phyloP scores from a whole-genome alignment of 23 tunicate species.

The Ciona savignyi region DNA sequence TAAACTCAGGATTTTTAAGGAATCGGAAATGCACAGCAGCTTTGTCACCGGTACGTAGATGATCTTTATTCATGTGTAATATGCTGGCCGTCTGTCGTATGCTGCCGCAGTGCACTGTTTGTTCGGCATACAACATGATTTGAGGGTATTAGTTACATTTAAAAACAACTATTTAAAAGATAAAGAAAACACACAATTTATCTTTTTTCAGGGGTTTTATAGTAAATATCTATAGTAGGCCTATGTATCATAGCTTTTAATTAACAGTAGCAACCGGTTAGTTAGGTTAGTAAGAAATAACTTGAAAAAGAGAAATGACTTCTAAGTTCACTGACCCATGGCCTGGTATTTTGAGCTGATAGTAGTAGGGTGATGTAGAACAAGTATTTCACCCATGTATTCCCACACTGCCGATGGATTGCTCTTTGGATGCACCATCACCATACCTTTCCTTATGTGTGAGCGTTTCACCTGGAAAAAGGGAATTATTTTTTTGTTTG shows the following conservation, averaged over 20 bases:
- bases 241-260: no score
- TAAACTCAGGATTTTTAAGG: conserved; percentile 83
- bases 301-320: no score
- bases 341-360: conserved; percentile 94
- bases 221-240: no score
- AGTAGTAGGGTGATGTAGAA: conserved; percentile 98
- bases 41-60: conserved; percentile 94
- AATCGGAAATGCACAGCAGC: conserved; percentile 83
- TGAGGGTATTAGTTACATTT: no score
- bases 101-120: conserved; percentile 96
- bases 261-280: no score
- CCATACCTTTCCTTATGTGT: conserved; percentile 87
- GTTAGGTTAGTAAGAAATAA: no score
- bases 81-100: conserved; percentile 95
- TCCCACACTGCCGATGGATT: conserved; percentile 99
- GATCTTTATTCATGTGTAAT: conserved; percentile 67
- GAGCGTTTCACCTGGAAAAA: conserved; percentile 80
- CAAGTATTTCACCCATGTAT: conserved; percentile 86
- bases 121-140: no score
- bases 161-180: no score
- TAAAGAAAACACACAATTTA: no score
- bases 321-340: conserved; percentile 51
- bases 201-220: no score
- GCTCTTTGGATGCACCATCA: conserved; percentile 75
- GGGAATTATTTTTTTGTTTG: no score